Evolutionary conservation across 2,113 vertebrate genomes (phyloP), one percentile per base, ranked within the genome.

Genomic region (Okapia johnstoni): DNA sequence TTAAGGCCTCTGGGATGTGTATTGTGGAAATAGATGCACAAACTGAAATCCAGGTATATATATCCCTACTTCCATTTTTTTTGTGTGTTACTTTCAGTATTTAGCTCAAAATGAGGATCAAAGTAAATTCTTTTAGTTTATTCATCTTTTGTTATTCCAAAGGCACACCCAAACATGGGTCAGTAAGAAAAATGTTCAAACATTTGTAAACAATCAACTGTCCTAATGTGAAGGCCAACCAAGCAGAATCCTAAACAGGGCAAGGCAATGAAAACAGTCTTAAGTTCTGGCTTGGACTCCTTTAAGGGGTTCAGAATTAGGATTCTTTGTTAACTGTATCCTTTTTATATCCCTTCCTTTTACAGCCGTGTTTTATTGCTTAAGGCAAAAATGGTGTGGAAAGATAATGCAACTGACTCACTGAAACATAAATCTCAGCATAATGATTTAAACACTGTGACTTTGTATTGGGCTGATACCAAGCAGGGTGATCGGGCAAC

Each of bases 131-230:
- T 79, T 73, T 83, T 63, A 33, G 16, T 10, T 92, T 93, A 36
- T 61, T 95, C 55, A 17, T 81, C 63, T 95, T 91, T 92, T 81
- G 80, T 87, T 90, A 93, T 95, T 58, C 79, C 79, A 95, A 60
- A 90, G 96, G 85, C 94, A 90, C 94, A 95, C 87, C 97, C 97
- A 83, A 14, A n/a, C 7, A 0, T 30, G 25, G 54, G 92, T 94
- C 92, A 90, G 52, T 60, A 58, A 96, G 92, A 88, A 97, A 54
- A 97, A 97, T 43, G 33, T 96, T 96, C 93, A 58, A 96, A 96
- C 93, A 63, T 63, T 85, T 90, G 83, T 97, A 94, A 96, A 93
- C 77, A 95, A 79, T 86, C 79, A 88, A 4, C 76, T 83, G 79
- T 88, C 40, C 36, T 54, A 19, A 11, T 4, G 46, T 57, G 94